Percentiles rank a stretch among this genome's conserved stretches.
phyloP scores from a whole-genome alignment of 2,888 invertebrate genomes.

The Onthophagus sagittarius region DNA sequence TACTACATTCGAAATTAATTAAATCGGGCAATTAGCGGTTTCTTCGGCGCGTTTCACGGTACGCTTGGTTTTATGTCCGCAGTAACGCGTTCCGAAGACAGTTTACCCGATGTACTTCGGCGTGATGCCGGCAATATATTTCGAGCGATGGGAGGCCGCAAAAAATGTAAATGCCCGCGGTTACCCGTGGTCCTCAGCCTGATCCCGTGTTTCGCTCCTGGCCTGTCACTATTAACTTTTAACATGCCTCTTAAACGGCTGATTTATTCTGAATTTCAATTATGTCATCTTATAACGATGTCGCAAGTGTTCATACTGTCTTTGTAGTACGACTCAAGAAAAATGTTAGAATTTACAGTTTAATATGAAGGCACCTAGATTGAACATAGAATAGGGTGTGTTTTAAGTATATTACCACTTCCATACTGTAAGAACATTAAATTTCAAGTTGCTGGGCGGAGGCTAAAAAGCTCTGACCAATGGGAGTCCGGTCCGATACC shows the following conservation, averaged over 20 bases:
- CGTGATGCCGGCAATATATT: background rate
- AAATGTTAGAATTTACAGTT: too few species aligned
- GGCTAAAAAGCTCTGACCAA: background rate
- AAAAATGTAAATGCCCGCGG: background rate
- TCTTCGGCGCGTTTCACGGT: background rate
- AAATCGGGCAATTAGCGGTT: constrained; percentile 19
- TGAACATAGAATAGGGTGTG: background rate
- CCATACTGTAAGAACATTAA: background rate
- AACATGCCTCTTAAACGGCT: background rate
- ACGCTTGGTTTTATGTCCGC: background rate
- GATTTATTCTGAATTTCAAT: background rate
- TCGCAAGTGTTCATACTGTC: background rate
- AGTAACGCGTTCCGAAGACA: background rate
- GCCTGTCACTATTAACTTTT: background rate
- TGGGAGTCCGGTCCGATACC: background rate
- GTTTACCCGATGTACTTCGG: background rate
- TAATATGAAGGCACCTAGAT: too few species aligned
- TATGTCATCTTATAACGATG: background rate
- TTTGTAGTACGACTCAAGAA: background rate
- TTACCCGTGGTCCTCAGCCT: background rate
- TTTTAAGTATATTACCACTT: background rate
- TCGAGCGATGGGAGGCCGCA: background rate
- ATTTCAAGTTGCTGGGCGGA: background rate
- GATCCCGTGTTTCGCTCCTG: background rate
- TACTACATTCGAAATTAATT: constrained; percentile 22